phyloP scores from a whole-genome alignment of 2,113 vertebrate species.

The Agapornis roseicollis region DNA sequence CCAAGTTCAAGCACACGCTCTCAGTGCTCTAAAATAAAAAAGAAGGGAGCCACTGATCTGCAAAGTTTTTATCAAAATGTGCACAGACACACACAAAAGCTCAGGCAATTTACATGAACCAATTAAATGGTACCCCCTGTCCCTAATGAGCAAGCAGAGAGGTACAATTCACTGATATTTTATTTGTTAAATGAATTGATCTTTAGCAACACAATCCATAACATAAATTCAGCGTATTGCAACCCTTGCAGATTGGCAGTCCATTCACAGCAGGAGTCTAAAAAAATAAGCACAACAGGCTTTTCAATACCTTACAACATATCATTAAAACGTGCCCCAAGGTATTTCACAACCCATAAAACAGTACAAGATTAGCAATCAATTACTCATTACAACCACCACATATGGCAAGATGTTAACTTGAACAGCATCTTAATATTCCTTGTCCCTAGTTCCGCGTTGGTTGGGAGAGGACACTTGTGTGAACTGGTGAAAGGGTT shows the following conservation, averaged over 20 bases:
- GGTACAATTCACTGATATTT: slow-evolving; percentile 21
- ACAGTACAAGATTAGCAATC: neutral
- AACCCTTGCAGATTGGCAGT: neutral
- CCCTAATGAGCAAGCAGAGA: neutral
- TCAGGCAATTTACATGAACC: neutral
- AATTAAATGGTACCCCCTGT: slow-evolving; percentile 3
- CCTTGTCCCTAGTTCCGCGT: neutral
- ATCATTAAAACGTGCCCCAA: neutral
- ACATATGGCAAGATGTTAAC: neutral
- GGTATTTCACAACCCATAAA: slow-evolving; percentile 16
- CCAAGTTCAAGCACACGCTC: neutral
- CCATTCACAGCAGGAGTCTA: neutral
- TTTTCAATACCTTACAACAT: neutral
- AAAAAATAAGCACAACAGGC: neutral
- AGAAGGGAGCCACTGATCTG: neutral
- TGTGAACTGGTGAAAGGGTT: neutral
- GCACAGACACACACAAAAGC: neutral
- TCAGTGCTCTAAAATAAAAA: neutral
- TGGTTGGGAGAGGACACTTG: neutral
- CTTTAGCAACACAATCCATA: slow-evolving; percentile 19
- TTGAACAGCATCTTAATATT: neutral
- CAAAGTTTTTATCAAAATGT: neutral
- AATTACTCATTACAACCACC: neutral
- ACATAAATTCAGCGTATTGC: slow-evolving; percentile 13
- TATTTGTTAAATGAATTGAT: slow-evolving; percentile 42